These are phyloP conservation scores for Microcebus tavaratra DNA, from an alignment of 2,113 vertebrate genomes.

Conservation along the genomic window DNA sequence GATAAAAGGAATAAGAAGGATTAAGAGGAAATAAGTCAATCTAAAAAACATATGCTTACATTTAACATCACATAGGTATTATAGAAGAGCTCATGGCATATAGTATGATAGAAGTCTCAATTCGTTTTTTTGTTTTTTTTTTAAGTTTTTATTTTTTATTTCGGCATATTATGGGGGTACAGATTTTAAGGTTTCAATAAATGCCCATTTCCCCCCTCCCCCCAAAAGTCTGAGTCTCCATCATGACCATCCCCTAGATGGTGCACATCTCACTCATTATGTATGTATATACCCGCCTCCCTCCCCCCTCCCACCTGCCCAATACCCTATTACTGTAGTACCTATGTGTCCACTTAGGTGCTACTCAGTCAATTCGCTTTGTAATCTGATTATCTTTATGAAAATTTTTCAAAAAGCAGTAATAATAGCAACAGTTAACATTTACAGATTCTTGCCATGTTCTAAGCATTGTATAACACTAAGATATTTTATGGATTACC, in stretches of 20 bases:
- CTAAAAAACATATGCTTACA: background rate
- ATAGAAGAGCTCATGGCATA: background rate
- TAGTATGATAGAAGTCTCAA: background rate
- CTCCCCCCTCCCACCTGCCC: no score
- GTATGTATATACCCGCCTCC: no score
- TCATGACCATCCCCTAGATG: no score
- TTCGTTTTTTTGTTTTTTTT: background rate
- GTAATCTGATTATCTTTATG: background rate
- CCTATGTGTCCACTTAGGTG: no score
- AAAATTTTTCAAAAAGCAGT: background rate
- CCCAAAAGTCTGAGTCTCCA: no score
- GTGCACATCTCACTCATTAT: no score
- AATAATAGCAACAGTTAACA: background rate
- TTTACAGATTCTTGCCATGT: background rate
- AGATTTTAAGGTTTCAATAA: no score
- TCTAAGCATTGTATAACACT: background rate
- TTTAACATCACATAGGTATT: background rate
- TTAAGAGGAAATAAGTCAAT: slow-evolving; percentile 17
- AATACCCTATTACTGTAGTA: no score
- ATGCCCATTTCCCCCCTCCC: no score
- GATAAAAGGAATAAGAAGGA: background rate
- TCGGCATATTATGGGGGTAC: no score
- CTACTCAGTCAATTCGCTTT: background rate
- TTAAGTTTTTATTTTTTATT: no score
- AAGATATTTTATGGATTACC: background rate